These are phyloP conservation scores for Onychomys leucogaster DNA, from an alignment of 2,797 vertebrate species.

Conservation along the genomic window DNA sequence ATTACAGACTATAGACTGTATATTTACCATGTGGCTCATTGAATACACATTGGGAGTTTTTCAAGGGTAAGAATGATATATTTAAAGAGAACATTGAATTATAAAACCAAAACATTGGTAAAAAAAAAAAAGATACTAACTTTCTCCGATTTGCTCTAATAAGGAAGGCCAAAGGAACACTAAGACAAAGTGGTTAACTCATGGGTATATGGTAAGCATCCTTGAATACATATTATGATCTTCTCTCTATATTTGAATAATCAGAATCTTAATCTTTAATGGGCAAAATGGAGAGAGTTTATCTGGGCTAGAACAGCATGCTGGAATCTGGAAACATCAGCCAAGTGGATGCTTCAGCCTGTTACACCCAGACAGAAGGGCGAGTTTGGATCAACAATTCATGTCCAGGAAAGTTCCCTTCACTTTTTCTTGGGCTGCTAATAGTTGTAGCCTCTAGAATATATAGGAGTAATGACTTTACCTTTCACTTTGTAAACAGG, in stretches of 20 bases:
- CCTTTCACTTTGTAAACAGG: background rate
- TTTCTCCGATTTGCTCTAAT: background rate
- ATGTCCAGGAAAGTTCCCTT: background rate
- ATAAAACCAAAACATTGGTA: background rate
- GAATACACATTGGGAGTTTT: background rate
- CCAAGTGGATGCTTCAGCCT: background rate
- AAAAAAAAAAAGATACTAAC: background rate
- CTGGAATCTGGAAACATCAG: background rate
- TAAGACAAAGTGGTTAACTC: background rate
- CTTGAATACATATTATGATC: background rate
- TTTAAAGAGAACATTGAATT: background rate
- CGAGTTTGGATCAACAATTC: background rate
- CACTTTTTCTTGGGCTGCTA: background rate
- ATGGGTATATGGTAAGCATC: background rate
- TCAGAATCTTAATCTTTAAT: background rate
- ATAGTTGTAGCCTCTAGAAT: background rate
- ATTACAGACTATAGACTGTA: too few species aligned
- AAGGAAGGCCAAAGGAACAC: background rate
- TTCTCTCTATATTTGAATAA: background rate
- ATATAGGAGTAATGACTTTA: background rate
- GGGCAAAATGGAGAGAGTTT: background rate
- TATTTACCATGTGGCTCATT: background rate
- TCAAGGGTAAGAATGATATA: background rate
- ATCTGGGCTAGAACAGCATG: fast-evolving
- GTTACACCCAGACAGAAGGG: fast-evolving